These are phyloP conservation scores for Euphydryas editha DNA, from an alignment of 2,888 invertebrate species.

Conservation along the genomic window DNA sequence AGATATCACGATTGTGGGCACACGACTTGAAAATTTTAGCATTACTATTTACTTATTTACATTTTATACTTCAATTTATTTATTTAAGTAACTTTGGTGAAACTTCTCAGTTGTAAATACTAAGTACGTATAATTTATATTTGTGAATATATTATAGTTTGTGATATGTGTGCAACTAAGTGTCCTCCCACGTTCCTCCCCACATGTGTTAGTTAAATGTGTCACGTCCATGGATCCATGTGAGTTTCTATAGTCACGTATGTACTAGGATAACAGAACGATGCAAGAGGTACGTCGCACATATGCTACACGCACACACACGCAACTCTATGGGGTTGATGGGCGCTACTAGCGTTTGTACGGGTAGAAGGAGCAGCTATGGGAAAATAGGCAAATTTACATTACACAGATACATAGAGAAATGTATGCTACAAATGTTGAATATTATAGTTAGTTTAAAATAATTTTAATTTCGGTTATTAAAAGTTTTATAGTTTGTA, in stretches of 20 bases:
- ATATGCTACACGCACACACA: conserved; percentile 54
- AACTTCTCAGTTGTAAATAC: too few species aligned
- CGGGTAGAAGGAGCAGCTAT: conserved; percentile 13
- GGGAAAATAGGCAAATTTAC: background rate
- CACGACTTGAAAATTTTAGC: background rate
- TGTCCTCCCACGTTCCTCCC: conserved; percentile 12
- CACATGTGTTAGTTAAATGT: conserved; percentile 36
- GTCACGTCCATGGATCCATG: conserved; percentile 68
- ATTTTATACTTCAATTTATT: too few species aligned
- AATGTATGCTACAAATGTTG: too few species aligned
- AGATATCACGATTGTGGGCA: background rate
- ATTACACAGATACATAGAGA: background rate
- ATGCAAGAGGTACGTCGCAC: conserved; percentile 53
- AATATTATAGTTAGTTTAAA: too few species aligned
- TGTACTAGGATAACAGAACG: conserved; percentile 70
- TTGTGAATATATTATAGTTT: too few species aligned
- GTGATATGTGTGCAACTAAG: conserved; percentile 14
- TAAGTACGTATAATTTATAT: too few species aligned
- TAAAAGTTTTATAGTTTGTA: too few species aligned
- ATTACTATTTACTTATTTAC: too few species aligned
- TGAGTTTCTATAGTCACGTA: conserved; percentile 77
- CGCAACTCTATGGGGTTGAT: conserved; percentile 50
- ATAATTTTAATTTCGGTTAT: too few species aligned
- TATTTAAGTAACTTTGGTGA: too few species aligned
- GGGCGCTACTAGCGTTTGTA: conserved; percentile 37